Evolutionary conservation across 2,888 invertebrate species (phyloP), one percentile per base, ranked within the genome.

Genomic region (Drosophila cyrtoloma): DNA sequence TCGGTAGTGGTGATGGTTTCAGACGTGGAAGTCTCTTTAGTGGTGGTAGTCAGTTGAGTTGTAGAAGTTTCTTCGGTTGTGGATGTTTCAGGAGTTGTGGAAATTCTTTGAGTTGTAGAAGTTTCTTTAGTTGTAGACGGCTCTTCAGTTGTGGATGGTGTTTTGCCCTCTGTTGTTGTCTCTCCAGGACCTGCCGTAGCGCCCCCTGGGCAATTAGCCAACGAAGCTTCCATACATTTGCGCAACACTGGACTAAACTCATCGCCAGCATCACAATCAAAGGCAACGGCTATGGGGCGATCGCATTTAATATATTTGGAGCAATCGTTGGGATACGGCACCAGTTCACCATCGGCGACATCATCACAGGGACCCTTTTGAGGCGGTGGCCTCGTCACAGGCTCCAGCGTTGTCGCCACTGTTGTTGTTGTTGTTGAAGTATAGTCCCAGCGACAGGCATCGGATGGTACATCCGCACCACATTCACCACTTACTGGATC

Each of bases 321-420:
- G 56, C 91, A 91, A 50, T 91, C 90, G 33, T 84, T 65, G 26
- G 91, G 91, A 71, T 91, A 91, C 0, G 86, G 71, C 6, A 91
- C 90, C 28, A 73, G 35, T 1, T 55, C 75, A 3, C 81, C 85
- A 16, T 79, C 61, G 2, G 26, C 56, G 0, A 57, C 68, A 61
- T 71, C 75, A 39, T 82, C 88, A 35, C 91, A 91, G 0, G 87
- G 91, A 26, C 79, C 82, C 55, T 77, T 77, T 12, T 84, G 90
- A 0, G 88, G 77, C 1, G 88, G 91, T 1, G 87, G 91, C 1
- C 86, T 61, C 2, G 82, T 90, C 1, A 72, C 71, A 1, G 84
- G 63, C 9, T 16, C 26, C 16, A 26, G 9, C 22, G 63, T 53
- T 12, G 66, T 16, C 33, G 33, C 62, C 12, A 6, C 59, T 37